phyloP scores from a whole-genome alignment of 2,888 invertebrate genomes.

The Standfussiana lucernea region DNA sequence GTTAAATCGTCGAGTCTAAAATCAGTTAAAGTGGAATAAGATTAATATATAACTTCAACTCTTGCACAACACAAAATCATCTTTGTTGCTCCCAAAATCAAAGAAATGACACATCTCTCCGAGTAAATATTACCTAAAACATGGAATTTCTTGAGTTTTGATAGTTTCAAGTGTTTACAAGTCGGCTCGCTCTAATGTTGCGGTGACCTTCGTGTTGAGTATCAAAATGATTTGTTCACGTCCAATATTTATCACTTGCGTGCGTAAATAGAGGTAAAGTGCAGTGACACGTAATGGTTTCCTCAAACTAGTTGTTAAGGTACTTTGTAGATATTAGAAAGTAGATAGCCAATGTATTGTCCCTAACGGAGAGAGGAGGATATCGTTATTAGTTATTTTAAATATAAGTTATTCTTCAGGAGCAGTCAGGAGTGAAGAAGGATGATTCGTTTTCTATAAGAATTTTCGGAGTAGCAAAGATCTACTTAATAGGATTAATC shows the following conservation, averaged over 20 bases:
- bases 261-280: conserved; percentile 53
- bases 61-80: conserved; percentile 9
- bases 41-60: neutral
- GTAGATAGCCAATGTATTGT: neutral
- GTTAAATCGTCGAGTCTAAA: neutral
- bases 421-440: too few species aligned
- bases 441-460: neutral
- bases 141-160: conserved; percentile 38
- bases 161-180: conserved; percentile 55
- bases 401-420: neutral
- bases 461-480: neutral
- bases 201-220: conserved; percentile 34
- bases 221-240: conserved; percentile 45
- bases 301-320: neutral
- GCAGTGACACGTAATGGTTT: conserved; percentile 36
- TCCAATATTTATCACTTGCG: conserved; percentile 35
- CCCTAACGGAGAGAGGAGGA: neutral
- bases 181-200: conserved; percentile 25
- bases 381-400: neutral
- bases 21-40: neutral
- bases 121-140: conserved; percentile 16
- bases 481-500: neutral
- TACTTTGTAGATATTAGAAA: conserved; percentile 10
- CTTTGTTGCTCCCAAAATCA: conserved; percentile 4
- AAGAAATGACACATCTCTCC: conserved; percentile 21